These are phyloP conservation scores for Epinephelus awoara DNA, from an alignment of 2,797 vertebrate species.

Conservation along the genomic window DNA sequence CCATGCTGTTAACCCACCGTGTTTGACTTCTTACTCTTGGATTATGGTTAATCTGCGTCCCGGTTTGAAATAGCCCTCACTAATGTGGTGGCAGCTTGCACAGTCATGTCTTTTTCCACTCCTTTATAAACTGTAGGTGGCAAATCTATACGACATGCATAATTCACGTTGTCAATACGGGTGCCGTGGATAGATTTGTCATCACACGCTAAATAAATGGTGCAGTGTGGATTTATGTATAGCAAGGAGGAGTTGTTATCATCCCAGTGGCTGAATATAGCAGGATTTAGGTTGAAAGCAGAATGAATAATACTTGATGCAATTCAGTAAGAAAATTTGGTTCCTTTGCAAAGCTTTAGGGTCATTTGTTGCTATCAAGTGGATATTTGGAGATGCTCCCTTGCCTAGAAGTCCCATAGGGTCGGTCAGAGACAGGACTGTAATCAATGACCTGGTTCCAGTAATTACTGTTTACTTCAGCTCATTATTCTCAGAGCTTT, in stretches of 20 bases:
- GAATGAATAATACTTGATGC: constrained; percentile 12
- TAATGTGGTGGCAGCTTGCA: constrained; percentile 39
- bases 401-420: constrained; percentile 30
- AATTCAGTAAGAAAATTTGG: constrained; percentile 26
- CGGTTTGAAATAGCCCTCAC: constrained; percentile 2
- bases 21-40: constrained; percentile 29
- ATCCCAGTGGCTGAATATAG: constrained; percentile 15
- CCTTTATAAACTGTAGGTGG: constrained; percentile 20
- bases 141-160: constrained; percentile 73
- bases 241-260: constrained; percentile 11
- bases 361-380: constrained; percentile 37
- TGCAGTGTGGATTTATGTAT: constrained; percentile 28
- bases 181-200: constrained; percentile 48
- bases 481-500: constrained; percentile 72
- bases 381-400: constrained; percentile 47
- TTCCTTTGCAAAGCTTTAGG: not conserved
- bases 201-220: constrained; percentile 43
- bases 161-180: constrained; percentile 56
- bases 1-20: constrained; percentile 1
- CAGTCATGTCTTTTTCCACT: constrained; percentile 25
- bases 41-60: constrained; percentile 1
- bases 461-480: constrained; percentile 76
- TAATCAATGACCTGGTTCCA: constrained; percentile 72
- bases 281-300: constrained; percentile 12
- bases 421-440: constrained; percentile 29